A percentile compares a stretch with the other conserved stretches of the same genome.
Evolutionary conservation across 2,113 vertebrate species (phyloP).

Genomic region (Guaruba guarouba): DNA sequence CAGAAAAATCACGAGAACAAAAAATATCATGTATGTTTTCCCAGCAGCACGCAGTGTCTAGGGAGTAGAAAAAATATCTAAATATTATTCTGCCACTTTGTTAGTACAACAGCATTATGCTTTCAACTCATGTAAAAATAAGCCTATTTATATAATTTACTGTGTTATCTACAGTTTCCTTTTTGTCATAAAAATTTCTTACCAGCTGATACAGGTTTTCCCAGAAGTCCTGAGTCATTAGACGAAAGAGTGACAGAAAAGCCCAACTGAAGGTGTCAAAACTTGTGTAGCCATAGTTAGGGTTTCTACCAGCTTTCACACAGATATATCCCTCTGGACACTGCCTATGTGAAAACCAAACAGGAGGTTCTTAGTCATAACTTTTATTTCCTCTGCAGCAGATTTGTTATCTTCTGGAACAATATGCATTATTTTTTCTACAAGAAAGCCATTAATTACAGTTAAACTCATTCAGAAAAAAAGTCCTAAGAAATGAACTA

Average conservation of each 20-base stretch:
- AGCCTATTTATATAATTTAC: neutral
- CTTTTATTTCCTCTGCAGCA: neutral
- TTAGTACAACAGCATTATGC: neutral
- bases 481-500: neutral
- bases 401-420: neutral
- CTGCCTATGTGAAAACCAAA: slow-evolving; percentile 71
- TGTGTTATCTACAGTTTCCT: neutral
- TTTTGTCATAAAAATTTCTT: slow-evolving; percentile 3
- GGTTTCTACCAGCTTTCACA: slow-evolving; percentile 82
- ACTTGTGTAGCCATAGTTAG: slow-evolving; percentile 94
- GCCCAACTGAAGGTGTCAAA: slow-evolving; percentile 97
- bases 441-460: neutral
- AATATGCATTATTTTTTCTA: neutral
- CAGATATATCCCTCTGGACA: slow-evolving; percentile 90
- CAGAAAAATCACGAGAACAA: slow-evolving; percentile 93
- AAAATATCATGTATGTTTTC: slow-evolving; percentile 97
- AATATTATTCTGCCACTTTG: neutral
- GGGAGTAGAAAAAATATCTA: neutral
- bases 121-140: neutral
- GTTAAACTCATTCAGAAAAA: neutral
- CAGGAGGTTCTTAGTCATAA: neutral
- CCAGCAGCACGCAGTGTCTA: slow-evolving; percentile 92
- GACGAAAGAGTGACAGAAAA: slow-evolving; percentile 91
- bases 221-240: slow-evolving; percentile 98
- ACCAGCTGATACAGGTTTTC: slow-evolving; percentile 96